Base-by-base conservation (phyloP, 1,140 invertebrate species). In the Temnothorax curvispinosus region DNA sequence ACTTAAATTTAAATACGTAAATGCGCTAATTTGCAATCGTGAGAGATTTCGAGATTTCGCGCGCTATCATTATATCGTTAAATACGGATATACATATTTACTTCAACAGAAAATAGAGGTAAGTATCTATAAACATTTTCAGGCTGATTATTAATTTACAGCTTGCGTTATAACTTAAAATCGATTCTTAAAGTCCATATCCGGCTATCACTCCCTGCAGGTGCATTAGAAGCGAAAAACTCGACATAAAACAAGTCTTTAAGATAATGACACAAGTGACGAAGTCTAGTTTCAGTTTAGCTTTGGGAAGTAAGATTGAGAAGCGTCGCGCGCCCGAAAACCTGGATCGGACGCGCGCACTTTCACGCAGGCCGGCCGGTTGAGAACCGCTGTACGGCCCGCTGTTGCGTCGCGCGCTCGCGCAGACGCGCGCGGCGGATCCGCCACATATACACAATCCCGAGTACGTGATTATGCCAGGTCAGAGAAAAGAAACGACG, bases 321-420 rank as follows among this genome's bases (percentile, higher is more conserved):
- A 50, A 65, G 15, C 74, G 15, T 65, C 56, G 56, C 13, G 56
- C 13, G 21, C 3, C 13, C 44, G 72, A 85, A 85, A 15, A 8
- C 15, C 18, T 38, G 50, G 3, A 32, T 67, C 62, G 52, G 64
- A 38, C 32, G 41, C 72, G 86, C 86, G 86, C 81, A 87, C 86
- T 87, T 87, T 87, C 81, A 87, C 86, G 82, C 86, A 85, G 71
- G 56, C 62, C 21, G 58, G 8, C 64, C n/a, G 44, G 69, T 87
- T 87, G 86, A 87, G 81, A 82, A 69, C 81, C 86, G 13, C 86
- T 87, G 86, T 13, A 32, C 86, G 38, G 38, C 52, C 67, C 62
- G 86, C 69, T 85, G 86, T 85, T 84, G 67, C 82, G 82, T 69
- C 84, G 71, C 41, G 71, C 60, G 50, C 38, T 81, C 69, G 86